phyloP scores from a whole-genome alignment of 2,113 vertebrate genomes.

The Raja brachyura region DNA sequence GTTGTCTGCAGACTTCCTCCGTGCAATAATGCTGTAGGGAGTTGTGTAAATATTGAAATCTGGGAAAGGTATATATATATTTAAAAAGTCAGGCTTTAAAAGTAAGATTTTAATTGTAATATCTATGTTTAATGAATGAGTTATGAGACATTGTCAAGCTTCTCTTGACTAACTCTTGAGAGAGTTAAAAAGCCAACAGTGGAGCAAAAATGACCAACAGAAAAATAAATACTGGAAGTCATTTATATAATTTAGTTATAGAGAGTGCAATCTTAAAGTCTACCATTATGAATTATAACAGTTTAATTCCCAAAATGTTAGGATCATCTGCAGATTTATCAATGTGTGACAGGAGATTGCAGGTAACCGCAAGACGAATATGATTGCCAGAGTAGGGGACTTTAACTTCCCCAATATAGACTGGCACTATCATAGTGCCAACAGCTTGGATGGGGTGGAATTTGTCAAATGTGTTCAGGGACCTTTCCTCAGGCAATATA shows the following conservation, averaged over 20 bases:
- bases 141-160: neutral
- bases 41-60: neutral
- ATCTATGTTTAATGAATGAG: neutral
- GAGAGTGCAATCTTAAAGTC: neutral
- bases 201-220: neutral
- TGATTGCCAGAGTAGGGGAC: no score
- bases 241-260: neutral
- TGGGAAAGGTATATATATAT: neutral
- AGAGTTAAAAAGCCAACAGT: neutral
- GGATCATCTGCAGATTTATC: neutral
- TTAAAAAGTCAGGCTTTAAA: neutral
- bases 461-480: no score
- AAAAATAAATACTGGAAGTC: neutral
- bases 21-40: neutral
- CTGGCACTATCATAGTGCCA: no score
- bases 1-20: neutral
- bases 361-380: no score
- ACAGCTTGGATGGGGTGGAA: no score
- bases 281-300: neutral
- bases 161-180: neutral
- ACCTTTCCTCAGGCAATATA: no score
- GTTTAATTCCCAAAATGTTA: neutral
- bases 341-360: neutral
- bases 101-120: neutral
- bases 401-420: no score